These are phyloP conservation scores for Drosophila dunni DNA, from an alignment of 1,140 invertebrate genomes.

Conservation along the genomic window DNA sequence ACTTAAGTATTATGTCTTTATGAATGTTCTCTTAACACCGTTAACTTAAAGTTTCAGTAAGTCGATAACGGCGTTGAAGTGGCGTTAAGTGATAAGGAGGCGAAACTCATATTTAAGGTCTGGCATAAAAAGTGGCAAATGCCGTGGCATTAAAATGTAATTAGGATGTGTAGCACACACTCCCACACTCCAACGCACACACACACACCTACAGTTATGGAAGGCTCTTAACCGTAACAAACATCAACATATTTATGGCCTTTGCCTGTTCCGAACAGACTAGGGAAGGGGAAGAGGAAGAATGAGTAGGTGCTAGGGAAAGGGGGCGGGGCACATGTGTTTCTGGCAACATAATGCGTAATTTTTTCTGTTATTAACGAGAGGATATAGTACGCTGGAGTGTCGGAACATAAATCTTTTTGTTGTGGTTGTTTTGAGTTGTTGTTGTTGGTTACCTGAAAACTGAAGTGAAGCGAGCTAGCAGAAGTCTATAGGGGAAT, in stretches of 20 bases:
- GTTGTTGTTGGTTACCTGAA: constrained; percentile 16
- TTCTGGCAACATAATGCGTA: constrained; percentile 34
- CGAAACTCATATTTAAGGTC: background rate
- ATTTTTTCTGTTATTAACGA: constrained; percentile 46
- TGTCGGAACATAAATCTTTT: constrained; percentile 33
- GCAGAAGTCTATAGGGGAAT: background rate
- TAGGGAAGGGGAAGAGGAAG: background rate
- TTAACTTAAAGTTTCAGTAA: constrained; percentile 1
- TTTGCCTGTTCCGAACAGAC: constrained; percentile 29
- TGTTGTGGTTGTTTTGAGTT: background rate
- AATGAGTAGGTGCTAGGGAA: background rate
- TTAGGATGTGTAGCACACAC: constrained; percentile 34
- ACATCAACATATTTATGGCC: constrained; percentile 44
- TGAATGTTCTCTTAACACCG: constrained; percentile 1
- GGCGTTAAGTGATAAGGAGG: background rate
- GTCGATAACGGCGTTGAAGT: background rate
- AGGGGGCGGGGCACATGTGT: constrained; percentile 1
- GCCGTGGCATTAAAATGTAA: constrained; percentile 47
- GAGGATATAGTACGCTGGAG: constrained; percentile 34
- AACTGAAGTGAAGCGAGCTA: background rate
- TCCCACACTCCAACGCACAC: background rate
- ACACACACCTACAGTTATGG: background rate
- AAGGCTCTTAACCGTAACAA: constrained; percentile 17
- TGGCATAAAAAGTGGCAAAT: constrained; percentile 27
- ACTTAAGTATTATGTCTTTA: too few relatives aligned